These are phyloP conservation scores for Oxystoma pomonae DNA, from an alignment of 2,888 invertebrate genomes.

Conservation along the genomic window DNA sequence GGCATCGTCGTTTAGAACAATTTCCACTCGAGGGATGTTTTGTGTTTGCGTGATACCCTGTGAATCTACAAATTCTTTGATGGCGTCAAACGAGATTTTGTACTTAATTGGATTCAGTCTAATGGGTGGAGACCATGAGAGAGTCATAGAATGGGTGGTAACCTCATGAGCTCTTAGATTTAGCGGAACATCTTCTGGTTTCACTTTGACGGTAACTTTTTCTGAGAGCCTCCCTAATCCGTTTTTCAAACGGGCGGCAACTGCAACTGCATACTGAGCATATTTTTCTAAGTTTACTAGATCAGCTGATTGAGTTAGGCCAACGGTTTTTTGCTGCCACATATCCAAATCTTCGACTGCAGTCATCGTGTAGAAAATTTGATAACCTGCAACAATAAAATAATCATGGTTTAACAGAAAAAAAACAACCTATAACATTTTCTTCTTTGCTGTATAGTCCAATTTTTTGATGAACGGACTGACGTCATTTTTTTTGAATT, in stretches of 20 bases:
- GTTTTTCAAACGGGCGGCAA: constrained; percentile 77
- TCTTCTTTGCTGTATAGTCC: too few species aligned
- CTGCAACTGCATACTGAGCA: constrained; percentile 87
- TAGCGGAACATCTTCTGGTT: constrained; percentile 89
- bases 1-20: constrained; percentile 66
- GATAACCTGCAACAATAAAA: constrained; percentile 67
- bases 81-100: constrained; percentile 86
- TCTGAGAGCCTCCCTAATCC: constrained; percentile 84
- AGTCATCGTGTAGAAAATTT: constrained; percentile 89
- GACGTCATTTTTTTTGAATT: too few species aligned
- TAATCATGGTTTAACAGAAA: too few species aligned
- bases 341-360: constrained; percentile 89
- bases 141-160: constrained; percentile 89
- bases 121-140: constrained; percentile 88
- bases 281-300: constrained; percentile 85
- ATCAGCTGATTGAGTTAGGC: constrained; percentile 85
- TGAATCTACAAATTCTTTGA: constrained; percentile 91
- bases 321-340: constrained; percentile 84
- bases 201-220: constrained; percentile 80
- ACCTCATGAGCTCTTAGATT: constrained; percentile 85
- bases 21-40: constrained; percentile 69
- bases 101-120: constrained; percentile 84
- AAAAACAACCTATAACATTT: too few species aligned
- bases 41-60: constrained; percentile 89
- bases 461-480: too few species aligned